These are phyloP conservation scores for Drymonia ruficornis DNA, from an alignment of 2,888 invertebrate species.

Conservation along the genomic window DNA sequence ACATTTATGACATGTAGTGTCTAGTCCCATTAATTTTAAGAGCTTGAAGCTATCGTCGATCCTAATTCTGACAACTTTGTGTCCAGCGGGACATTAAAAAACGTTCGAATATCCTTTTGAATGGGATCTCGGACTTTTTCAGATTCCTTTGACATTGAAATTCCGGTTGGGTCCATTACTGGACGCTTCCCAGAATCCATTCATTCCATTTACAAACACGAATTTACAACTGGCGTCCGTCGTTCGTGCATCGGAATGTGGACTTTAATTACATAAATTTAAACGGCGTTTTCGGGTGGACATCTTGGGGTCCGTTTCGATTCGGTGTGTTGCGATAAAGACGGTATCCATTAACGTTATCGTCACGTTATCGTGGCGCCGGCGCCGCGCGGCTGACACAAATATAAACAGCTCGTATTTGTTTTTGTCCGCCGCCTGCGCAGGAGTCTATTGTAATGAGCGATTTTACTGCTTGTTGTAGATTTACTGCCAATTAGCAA, in stretches of 20 bases:
- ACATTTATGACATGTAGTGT: too few species aligned
- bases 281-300: conserved; percentile 18
- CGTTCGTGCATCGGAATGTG: conserved; percentile 41
- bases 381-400: conserved; percentile 68
- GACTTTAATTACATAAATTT: conserved; percentile 46
- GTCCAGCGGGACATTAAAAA: conserved; percentile 1
- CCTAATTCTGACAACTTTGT: not conserved
- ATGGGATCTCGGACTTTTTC: conserved; percentile 58
- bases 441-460: conserved; percentile 26
- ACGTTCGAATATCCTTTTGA: conserved; percentile 42
- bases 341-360: conserved; percentile 80
- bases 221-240: conserved; percentile 32
- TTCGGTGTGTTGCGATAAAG: conserved; percentile 62
- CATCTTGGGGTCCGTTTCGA: conserved; percentile 8
- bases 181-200: conserved; percentile 78
- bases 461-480: conserved; percentile 22
- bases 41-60: not conserved
- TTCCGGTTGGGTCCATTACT: conserved; percentile 71
- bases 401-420: conserved; percentile 65
- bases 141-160: conserved; percentile 70
- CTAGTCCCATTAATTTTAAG: too few species aligned
- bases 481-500: conserved; percentile 11
- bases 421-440: conserved; percentile 51
- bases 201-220: conserved; percentile 63
- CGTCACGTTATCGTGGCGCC: conserved; percentile 76